Evolutionary conservation across 2,888 invertebrate genomes (phyloP), one percentile per base, ranked within the genome.

Genomic region (Ormyrus labotus): DNA sequence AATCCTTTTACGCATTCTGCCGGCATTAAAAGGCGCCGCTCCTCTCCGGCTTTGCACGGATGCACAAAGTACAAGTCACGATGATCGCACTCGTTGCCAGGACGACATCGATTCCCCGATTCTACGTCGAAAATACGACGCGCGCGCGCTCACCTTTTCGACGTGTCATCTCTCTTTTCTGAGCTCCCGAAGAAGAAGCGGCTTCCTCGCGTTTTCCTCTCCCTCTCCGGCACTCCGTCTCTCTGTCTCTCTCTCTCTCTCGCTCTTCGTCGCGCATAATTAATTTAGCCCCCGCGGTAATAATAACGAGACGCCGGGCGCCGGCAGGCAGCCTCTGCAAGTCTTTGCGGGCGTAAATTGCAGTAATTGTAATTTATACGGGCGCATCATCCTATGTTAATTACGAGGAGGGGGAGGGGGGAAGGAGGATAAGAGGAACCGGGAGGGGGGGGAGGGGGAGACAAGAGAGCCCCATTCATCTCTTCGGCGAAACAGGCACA

Each of bases 51-150:
- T 60, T 65, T 68, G 73, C 79, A 74, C 80, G 80, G 75, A 70
- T 70, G 80, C 80, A 70, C 80, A 80, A 80, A 80, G 70, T 75
- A 75, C 80, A 63, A 80, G 80, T 80, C 80, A 80, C 75, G 64
- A 70, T 70, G 80, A 74, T 75, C 74, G 79, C 19, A 47, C 57
- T 65, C 61, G 61, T 75, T 79, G 80, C 79, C 80, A 80, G 60
- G 80, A 70, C 80, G 80, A 80, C 80, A 80, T 75, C 80, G 80
- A 80, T 79, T 34, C 74, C 69, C 68, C 48, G 63, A 63, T 74
- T 69, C 74, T 74, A 69, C 69, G 65, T 2, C 72, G 74, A 74
- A 79, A 79, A 79, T 74, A 74, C 69, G 45, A 64, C 68, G 19
- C 68, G 57, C 68, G 55, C 69, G 11, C n/a, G 58, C 47, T 63